These are phyloP conservation scores for Nanorana parkeri DNA, from an alignment of 2,113 vertebrate genomes.

Conservation along the genomic window DNA sequence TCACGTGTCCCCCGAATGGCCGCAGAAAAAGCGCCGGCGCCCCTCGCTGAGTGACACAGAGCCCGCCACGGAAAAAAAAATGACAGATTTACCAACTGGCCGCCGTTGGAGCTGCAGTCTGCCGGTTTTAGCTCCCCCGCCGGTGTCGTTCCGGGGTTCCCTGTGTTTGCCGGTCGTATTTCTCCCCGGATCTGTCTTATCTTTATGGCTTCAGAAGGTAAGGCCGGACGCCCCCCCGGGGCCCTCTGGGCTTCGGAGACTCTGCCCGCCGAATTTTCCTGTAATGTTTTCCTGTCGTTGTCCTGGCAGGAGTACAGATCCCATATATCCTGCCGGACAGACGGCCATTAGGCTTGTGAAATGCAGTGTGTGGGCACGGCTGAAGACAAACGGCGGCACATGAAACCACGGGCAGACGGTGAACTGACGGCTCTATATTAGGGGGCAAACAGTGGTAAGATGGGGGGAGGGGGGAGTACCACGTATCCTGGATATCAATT, in stretches of 20 bases:
- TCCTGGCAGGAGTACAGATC: slow-evolving; percentile 1
- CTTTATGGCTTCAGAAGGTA: slow-evolving; percentile 27
- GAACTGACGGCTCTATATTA: slow-evolving; percentile 22
- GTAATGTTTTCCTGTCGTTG: slow-evolving; percentile 6
- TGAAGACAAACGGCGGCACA: background rate
- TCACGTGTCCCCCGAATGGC: slow-evolving; percentile 13
- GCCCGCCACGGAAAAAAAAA: background rate
- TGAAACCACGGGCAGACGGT: background rate
- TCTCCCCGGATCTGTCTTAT: slow-evolving; percentile 11
- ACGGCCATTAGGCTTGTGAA: slow-evolving; percentile 36
- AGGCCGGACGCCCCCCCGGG: background rate
- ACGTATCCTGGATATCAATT: background rate
- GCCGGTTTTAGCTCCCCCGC: slow-evolving; percentile 1
- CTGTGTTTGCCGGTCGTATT: slow-evolving; percentile 7
- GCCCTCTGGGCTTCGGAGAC: background rate
- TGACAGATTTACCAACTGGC: slow-evolving; percentile 52
- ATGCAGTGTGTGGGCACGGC: background rate
- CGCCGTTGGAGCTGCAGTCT: slow-evolving; percentile 5
- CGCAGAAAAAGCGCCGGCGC: background rate
- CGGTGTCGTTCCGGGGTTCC: background rate
- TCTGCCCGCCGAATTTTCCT: slow-evolving; percentile 15
- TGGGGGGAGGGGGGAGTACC: background rate
- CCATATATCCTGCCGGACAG: slow-evolving; percentile 13
- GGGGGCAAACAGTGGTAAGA: background rate
- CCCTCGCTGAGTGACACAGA: slow-evolving; percentile 28